Percentiles rank a stretch among this genome's conserved stretches.
Evolutionary conservation across 1,140 invertebrate genomes (phyloP).

Genomic region (Ylistrum balloti): DNA sequence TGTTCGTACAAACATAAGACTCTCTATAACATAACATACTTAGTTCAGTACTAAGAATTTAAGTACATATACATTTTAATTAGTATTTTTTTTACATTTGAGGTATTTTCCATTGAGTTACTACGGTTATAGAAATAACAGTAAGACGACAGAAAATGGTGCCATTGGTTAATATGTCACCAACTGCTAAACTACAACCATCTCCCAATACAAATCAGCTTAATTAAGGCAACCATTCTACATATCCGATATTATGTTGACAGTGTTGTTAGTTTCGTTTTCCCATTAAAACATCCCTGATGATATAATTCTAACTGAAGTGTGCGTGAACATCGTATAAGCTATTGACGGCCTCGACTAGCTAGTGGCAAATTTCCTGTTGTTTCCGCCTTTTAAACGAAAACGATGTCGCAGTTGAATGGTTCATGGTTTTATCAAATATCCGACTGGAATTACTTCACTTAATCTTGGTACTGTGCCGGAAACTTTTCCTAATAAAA

Average conservation of each 20-base stretch:
- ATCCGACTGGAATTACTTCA: not conserved
- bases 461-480: not conserved
- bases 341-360: not conserved
- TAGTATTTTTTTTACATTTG: too few relatives aligned
- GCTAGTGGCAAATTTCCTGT: slow-evolving; percentile 37
- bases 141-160: too few relatives aligned
- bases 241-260: not conserved
- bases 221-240: not conserved
- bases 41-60: too few relatives aligned
- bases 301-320: slow-evolving; percentile 17
- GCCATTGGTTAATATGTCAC: too few relatives aligned
- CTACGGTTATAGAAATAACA: too few relatives aligned
- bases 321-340: slow-evolving; percentile 16
- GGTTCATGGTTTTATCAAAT: slow-evolving; percentile 19
- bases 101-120: too few relatives aligned
- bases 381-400: slow-evolving; percentile 33
- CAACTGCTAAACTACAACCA: too few relatives aligned
- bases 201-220: too few relatives aligned
- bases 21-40: too few relatives aligned
- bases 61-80: too few relatives aligned
- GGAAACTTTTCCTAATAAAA: not conserved
- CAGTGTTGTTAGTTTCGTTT: not conserved
- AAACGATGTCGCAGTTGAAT: slow-evolving; percentile 8
- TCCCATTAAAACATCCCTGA: slow-evolving; percentile 6
- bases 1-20: too few relatives aligned